Base-by-base conservation (phyloP, 2,113 vertebrate genomes). In the Archilochus colubris region DNA sequence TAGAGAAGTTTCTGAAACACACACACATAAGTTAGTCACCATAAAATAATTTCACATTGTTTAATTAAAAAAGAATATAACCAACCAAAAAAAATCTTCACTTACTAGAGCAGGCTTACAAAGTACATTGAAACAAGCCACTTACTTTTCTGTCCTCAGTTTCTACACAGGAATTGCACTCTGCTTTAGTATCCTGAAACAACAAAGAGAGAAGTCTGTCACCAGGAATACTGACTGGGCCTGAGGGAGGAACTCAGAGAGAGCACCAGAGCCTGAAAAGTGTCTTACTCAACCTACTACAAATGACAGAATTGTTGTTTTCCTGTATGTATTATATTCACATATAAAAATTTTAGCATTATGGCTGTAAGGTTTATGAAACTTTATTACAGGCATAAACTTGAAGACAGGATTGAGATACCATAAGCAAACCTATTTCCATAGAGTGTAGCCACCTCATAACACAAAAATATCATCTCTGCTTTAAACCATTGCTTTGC, bases 111-210 rank as follows among this genome's bases (percentile, higher is more conserved):
- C 1, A 61, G 55, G 31, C 72, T 77, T 21, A 78, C 7, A 84
- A 88, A 92, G 40, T 30, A 87, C 50, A 88, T 75, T 38, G 80
- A 94, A 97, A 94, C 24, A 44, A 91, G 54, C 0, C 76, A 97
- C 98, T 98, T 98, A 97, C 98, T 97, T 98, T 97, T 98, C 97
- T 97, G 97, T 97, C 97, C 73, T 98, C 97, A 96, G 98, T 97
- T 96, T 98, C 97, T 97, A 97, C 92, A 44, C 96, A 97, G 97
- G 97, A 97, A 89, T 58, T 96, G 93, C 97, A 97, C 95, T 98
- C 98, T 66, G 95, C 90, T 98, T 97, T 98, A 97, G 97, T 97
- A 93, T 98, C 98, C 98, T 98, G 95, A 31, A 94, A 95, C 70
- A 51, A 75, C 50, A 91, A 79, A 88, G 7, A 95, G 61, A 94